Conservation (phyloP, 2,888 invertebrate genomes). For the Dryobotodes eremita region DNA sequence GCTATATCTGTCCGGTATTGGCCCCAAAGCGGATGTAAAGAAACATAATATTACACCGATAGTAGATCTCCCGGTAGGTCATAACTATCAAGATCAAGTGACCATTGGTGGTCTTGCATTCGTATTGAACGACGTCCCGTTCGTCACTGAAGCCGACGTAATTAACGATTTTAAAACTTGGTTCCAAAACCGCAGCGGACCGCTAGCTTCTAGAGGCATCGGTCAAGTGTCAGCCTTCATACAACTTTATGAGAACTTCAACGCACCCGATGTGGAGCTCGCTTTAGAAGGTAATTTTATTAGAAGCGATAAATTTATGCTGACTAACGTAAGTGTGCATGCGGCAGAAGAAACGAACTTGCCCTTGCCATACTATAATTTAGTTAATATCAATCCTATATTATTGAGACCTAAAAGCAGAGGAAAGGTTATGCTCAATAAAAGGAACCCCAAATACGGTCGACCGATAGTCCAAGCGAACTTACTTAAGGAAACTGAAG, state of each 20-base stretch:
- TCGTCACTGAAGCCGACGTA: constrained; percentile 80
- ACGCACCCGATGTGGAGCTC: constrained; percentile 86
- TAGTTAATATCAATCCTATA: constrained; percentile 85
- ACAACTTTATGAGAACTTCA: constrained; percentile 85
- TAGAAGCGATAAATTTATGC: constrained; percentile 87
- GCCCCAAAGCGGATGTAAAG: constrained; percentile 81
- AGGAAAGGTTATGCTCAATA: constrained; percentile 85
- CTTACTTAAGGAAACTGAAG: constrained; percentile 86
- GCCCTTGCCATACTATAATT: constrained; percentile 87
- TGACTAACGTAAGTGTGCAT: constrained; percentile 85
- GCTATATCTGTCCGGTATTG: constrained; percentile 86
- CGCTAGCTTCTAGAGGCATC: constrained; percentile 86
- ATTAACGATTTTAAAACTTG: constrained; percentile 87
- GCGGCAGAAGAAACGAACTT: constrained; percentile 84
- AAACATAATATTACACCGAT: constrained; percentile 82
- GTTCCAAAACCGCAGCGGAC: constrained; percentile 85
- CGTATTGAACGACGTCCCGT: constrained; percentile 79
- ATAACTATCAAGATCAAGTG: constrained; percentile 88
- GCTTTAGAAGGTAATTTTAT: constrained; percentile 86
- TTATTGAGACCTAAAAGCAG: constrained; percentile 86
- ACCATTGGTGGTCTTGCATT: constrained; percentile 87
- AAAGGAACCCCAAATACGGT: constrained; percentile 87
- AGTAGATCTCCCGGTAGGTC: constrained; percentile 84
- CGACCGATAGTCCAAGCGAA: constrained; percentile 87
- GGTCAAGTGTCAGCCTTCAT: constrained; percentile 87